phyloP scores from a whole-genome alignment of 1,140 invertebrate species.

The Ostrea denselamellosa region DNA sequence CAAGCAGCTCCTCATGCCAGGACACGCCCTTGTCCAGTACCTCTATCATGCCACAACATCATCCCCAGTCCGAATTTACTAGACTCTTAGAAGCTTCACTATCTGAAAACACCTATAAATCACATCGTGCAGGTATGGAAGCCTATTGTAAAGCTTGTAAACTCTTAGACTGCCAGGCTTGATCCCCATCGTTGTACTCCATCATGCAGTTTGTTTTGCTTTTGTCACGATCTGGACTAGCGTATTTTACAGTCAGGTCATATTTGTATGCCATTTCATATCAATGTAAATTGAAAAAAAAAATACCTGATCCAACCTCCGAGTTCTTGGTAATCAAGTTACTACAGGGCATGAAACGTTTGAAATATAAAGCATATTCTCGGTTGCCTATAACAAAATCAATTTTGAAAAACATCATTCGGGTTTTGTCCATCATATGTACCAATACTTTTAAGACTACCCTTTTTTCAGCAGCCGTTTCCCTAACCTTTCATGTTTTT shows the following conservation, averaged over 20 bases:
- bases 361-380: not conserved
- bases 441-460: no score
- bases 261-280: not conserved
- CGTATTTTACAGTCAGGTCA: not conserved
- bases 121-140: not conserved
- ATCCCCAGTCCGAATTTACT: slow-evolving; percentile 4
- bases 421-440: not conserved
- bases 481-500: not conserved
- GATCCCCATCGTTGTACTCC: not conserved
- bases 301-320: not conserved
- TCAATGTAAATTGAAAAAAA: not conserved
- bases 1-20: not conserved
- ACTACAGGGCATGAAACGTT: not conserved
- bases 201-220: not conserved
- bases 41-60: not conserved
- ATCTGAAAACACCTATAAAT: not conserved
- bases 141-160: not conserved
- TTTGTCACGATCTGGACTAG: not conserved
- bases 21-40: not conserved
- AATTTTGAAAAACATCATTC: not conserved
- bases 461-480: no score
- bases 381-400: not conserved
- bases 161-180: not conserved
- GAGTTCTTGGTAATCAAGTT: not conserved
- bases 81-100: not conserved